A percentile compares a stretch with the other conserved stretches of the same genome.
Conservation (phyloP, 2,888 invertebrate species). For the Tholera decimalis region DNA sequence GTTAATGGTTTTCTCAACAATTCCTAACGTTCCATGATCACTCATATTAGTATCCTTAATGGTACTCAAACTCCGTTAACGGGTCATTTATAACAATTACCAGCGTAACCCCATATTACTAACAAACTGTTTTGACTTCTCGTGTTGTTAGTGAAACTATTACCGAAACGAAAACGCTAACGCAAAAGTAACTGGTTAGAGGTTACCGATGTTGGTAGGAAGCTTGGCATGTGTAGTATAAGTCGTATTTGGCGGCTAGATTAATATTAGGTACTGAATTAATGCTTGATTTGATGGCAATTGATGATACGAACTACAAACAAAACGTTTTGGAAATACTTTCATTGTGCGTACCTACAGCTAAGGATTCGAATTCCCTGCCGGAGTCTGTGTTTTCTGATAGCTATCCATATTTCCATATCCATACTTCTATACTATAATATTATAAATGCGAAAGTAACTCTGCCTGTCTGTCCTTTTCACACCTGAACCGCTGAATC, state of each 20-base stretch:
- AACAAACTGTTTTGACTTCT: constrained; percentile 13
- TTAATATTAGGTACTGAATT: not conserved
- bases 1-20: not conserved
- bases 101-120: constrained; percentile 20
- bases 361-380: too few species aligned
- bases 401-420: too few species aligned
- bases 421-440: too few species aligned
- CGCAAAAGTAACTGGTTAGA: too few species aligned
- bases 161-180: constrained; percentile 6
- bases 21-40: constrained; percentile 5
- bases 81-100: constrained; percentile 33
- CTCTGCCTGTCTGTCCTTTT: too few species aligned
- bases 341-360: too few species aligned
- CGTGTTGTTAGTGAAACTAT: constrained; percentile 18
- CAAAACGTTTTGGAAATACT: too few species aligned
- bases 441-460: too few species aligned
- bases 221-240: not conserved
- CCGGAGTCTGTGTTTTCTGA: too few species aligned
- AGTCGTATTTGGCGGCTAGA: not conserved
- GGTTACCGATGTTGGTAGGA: not conserved
- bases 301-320: too few species aligned
- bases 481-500: too few species aligned
- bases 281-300: too few species aligned
- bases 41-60: constrained; percentile 25
- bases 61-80: constrained; percentile 11